Conservation (phyloP, 1,140 invertebrate genomes). For the Carposina sasakii region DNA sequence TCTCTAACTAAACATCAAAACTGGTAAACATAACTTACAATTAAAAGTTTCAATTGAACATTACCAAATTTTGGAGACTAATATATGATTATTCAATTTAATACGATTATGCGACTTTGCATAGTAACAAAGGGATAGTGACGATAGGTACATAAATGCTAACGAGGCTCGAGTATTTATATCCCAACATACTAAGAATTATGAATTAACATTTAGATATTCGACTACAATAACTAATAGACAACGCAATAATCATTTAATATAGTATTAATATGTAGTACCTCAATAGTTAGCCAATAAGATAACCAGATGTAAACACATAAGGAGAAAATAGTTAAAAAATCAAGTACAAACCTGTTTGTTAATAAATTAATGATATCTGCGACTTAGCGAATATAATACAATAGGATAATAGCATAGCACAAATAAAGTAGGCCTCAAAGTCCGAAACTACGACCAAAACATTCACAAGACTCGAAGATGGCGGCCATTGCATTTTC, state of each 20-base stretch:
- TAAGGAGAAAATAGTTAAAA: slow-evolving; percentile 51
- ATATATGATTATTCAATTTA: slow-evolving; percentile 19
- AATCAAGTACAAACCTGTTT: slow-evolving; percentile 54
- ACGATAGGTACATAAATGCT: slow-evolving; percentile 58
- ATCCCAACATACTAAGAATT: slow-evolving; percentile 29
- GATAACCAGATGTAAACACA: slow-evolving; percentile 73
- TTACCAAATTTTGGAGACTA: too few species aligned
- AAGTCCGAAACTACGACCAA: slow-evolving; percentile 70
- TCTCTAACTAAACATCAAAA: slow-evolving; percentile 65
- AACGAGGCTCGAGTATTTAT: slow-evolving; percentile 60
- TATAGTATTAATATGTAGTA: too few species aligned
- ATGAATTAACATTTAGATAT: slow-evolving; percentile 30
- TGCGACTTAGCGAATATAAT: slow-evolving; percentile 58
- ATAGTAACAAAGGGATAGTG: slow-evolving; percentile 56
- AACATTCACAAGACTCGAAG: slow-evolving; percentile 72
- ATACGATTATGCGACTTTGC: slow-evolving; percentile 12
- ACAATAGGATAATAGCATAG: slow-evolving; percentile 62
- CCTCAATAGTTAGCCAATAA: slow-evolving; percentile 54
- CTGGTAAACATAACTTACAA: slow-evolving; percentile 67
- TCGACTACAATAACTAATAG: too few species aligned
- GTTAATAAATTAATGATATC: slow-evolving; percentile 45
- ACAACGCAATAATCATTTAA: too few species aligned
- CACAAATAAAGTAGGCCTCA: slow-evolving; percentile 61
- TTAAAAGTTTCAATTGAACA: slow-evolving; percentile 23
- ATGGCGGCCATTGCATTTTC: slow-evolving; percentile 73